Conservation (phyloP, 1,140 invertebrate species). For the Vanessa atalanta region DNA sequence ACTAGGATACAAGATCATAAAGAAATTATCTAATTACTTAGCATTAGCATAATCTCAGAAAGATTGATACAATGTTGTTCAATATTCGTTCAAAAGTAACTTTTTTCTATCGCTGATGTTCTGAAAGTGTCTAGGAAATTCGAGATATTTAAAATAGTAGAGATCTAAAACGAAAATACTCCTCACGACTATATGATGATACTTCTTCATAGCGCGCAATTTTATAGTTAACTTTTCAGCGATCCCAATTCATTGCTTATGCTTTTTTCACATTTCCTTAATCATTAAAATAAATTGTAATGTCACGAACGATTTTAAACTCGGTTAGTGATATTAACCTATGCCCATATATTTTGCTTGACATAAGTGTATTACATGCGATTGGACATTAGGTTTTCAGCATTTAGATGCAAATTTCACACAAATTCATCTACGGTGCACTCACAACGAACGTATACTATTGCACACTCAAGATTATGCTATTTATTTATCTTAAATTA, state of each 20-base stretch:
- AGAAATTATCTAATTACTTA: conserved; percentile 49
- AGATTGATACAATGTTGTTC: conserved; percentile 16
- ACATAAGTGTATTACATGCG: conserved; percentile 2
- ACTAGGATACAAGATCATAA: conserved; percentile 45
- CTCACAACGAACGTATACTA: conserved; percentile 59
- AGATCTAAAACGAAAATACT: not conserved
- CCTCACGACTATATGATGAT: not conserved
- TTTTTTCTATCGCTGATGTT: not conserved
- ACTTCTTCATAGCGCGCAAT: not conserved
- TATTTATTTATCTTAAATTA: conserved; percentile 58
- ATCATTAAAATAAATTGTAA: not conserved
- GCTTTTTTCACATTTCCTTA: not conserved
- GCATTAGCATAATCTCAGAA: conserved; percentile 67
- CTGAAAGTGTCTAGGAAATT: not conserved
- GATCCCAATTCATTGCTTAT: conserved; percentile 11
- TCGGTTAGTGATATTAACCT: not conserved
- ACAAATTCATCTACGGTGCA: conserved; percentile 21
- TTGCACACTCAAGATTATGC: conserved; percentile 77
- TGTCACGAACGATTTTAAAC: not conserved
- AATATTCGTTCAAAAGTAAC: conserved; percentile 1
- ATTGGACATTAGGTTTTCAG: not conserved
- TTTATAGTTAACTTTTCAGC: not conserved
- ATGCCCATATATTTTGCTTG: not conserved
- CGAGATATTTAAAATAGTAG: conserved; percentile 5
- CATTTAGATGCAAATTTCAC: conserved; percentile 1